phyloP scores from a whole-genome alignment of 2,888 invertebrate species.

The Meganola albula region DNA sequence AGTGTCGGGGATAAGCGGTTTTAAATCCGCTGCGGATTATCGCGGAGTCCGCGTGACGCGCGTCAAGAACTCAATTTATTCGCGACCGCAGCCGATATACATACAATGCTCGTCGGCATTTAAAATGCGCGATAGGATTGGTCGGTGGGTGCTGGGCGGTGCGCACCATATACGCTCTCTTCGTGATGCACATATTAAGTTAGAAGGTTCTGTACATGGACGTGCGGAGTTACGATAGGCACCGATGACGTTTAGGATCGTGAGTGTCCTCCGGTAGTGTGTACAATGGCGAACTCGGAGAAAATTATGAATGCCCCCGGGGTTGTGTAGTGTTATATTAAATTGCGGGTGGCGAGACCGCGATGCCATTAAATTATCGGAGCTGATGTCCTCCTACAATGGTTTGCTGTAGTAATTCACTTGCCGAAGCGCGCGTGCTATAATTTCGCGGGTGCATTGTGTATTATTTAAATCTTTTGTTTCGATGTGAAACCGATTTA shows the following conservation, averaged over 20 bases:
- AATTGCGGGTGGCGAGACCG: constrained; percentile 52
- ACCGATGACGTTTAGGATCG: constrained; percentile 57
- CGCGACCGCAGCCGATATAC: constrained; percentile 63
- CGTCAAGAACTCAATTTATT: constrained; percentile 71
- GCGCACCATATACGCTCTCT: constrained; percentile 63
- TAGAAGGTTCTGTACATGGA: constrained; percentile 65
- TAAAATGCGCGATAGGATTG: constrained; percentile 72
- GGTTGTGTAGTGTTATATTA: constrained; percentile 46
- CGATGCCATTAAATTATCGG: constrained; percentile 53
- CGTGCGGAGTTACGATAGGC: constrained; percentile 63
- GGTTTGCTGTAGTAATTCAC: constrained; percentile 37
- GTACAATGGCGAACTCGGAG: constrained; percentile 50
- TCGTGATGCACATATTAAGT: constrained; percentile 78
- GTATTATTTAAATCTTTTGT: constrained; percentile 12
- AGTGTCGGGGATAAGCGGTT: constrained; percentile 54
- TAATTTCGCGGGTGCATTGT: constrained; percentile 27
- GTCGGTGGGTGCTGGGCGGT: constrained; percentile 52
- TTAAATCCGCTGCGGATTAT: constrained; percentile 34
- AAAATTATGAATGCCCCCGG: constrained; percentile 55
- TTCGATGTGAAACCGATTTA: too few relatives aligned
- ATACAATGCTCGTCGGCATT: constrained; percentile 69
- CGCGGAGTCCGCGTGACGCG: constrained; percentile 26
- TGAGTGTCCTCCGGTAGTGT: constrained; percentile 52
- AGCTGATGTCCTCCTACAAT: constrained; percentile 36
- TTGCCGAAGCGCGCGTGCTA: constrained; percentile 24